Percentiles rank a stretch among this genome's conserved stretches.
phyloP scores from a whole-genome alignment of 2,888 invertebrate species.

The Siphlonurus alternatus region DNA sequence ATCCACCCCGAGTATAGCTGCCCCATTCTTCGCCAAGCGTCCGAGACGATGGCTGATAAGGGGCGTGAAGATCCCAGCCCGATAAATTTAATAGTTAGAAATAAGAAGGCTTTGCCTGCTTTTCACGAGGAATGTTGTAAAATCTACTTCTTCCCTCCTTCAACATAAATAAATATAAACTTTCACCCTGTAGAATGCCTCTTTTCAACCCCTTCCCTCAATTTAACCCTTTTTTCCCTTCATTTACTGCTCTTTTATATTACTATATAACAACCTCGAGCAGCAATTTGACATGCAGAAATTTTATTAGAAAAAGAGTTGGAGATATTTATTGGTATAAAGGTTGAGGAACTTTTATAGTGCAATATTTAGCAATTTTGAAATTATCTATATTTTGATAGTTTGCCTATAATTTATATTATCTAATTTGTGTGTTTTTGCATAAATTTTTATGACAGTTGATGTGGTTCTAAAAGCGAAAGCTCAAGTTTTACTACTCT shows the following conservation, averaged over 20 bases:
- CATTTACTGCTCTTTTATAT: background rate
- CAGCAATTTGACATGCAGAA: background rate
- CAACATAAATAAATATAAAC: background rate
- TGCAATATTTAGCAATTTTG: background rate
- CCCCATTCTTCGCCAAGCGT: too few species aligned
- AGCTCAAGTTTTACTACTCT: too few species aligned
- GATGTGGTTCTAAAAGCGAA: background rate
- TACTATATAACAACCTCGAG: background rate
- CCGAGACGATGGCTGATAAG: too few species aligned
- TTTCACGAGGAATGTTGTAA: background rate
- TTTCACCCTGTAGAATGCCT: background rate
- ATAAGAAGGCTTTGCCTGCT: too few species aligned
- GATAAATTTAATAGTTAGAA: too few species aligned
- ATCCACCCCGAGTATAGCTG: too few species aligned
- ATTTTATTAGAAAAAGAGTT: background rate
- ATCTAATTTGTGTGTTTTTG: background rate
- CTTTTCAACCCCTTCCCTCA: background rate
- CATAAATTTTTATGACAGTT: too few species aligned
- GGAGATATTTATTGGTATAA: background rate
- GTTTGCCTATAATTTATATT: too few species aligned
- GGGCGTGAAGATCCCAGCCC: too few species aligned
- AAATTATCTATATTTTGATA: background rate
- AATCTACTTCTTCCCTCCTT: too few species aligned
- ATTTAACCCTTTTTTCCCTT: too few species aligned
- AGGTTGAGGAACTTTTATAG: background rate